phyloP scores from a whole-genome alignment of 2,888 invertebrate genomes.

The Epinotia bilunana region DNA sequence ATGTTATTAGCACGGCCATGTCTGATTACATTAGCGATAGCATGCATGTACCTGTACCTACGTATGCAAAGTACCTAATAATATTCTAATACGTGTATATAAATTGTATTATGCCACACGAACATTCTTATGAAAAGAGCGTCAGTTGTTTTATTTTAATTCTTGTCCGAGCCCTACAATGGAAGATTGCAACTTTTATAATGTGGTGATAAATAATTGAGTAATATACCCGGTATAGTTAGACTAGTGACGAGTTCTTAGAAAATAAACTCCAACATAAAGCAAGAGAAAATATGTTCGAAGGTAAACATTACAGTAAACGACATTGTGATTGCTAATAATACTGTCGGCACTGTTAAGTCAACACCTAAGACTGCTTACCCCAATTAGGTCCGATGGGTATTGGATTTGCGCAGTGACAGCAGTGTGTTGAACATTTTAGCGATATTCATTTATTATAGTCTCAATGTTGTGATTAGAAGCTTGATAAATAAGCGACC shows the following conservation, averaged over 20 bases:
- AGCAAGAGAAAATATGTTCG: background rate
- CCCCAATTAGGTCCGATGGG: slow-evolving; percentile 34
- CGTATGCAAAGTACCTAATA: background rate
- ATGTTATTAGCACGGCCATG: slow-evolving; percentile 42
- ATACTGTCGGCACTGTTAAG: slow-evolving; percentile 24
- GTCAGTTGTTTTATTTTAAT: background rate
- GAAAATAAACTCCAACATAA: background rate
- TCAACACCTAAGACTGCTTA: slow-evolving; percentile 31
- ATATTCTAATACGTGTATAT: background rate
- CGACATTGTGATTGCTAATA: slow-evolving; percentile 28
- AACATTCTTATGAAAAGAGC: slow-evolving; percentile 1
- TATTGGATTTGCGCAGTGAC: slow-evolving; percentile 22
- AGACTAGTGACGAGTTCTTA: background rate
- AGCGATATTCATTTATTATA: no score
- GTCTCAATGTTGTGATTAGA: no score
- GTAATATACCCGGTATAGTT: background rate
- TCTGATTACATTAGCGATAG: slow-evolving; percentile 8
- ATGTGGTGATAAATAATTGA: background rate
- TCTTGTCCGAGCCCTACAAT: background rate
- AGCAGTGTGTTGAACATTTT: background rate
- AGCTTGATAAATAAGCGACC: no score
- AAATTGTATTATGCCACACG: background rate
- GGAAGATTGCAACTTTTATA: background rate
- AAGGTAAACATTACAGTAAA: background rate
- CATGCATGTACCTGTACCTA: background rate